Conservation (phyloP, 2,888 invertebrate genomes). For the Dorcus hopei region DNA sequence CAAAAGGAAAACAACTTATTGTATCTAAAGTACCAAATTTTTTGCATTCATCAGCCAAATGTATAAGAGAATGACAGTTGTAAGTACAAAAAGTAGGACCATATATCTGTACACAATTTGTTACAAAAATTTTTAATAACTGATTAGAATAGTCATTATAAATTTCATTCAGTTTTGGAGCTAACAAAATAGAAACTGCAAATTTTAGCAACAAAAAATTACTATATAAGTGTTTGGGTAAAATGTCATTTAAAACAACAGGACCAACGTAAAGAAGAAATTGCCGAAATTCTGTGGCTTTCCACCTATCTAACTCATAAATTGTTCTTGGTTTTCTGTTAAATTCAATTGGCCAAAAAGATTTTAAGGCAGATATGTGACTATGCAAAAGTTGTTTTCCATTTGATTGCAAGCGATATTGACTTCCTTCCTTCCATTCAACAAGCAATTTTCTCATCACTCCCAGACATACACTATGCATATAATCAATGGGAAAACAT, state of each 20-base stretch:
- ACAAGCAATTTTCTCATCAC: conserved; percentile 22
- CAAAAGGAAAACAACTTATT: neutral
- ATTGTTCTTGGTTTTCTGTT: conserved; percentile 28
- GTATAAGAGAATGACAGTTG: neutral
- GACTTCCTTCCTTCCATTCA: conserved; percentile 16
- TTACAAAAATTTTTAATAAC: neutral
- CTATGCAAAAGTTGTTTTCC: too few species aligned
- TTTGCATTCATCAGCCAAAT: neutral
- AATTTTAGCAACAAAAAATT: conserved; percentile 26
- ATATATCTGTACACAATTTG: neutral
- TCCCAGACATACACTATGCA: conserved; percentile 27
- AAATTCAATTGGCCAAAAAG: conserved; percentile 29
- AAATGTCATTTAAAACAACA: conserved; percentile 17
- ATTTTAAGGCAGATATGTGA: neutral
- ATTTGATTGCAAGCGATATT: neutral
- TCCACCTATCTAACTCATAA: conserved; percentile 26
- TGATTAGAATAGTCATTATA: neutral
- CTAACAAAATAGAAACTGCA: conserved; percentile 22
- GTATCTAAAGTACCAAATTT: neutral
- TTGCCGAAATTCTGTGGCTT: conserved; percentile 29
- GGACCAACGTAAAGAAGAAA: conserved; percentile 28
- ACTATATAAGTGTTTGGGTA: conserved; percentile 16
- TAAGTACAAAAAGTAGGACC: neutral
- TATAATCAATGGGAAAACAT: conserved; percentile 25
- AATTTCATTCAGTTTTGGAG: neutral